Base-by-base conservation (phyloP, 2,888 invertebrate species). In the Cyclophora albipunctata region DNA sequence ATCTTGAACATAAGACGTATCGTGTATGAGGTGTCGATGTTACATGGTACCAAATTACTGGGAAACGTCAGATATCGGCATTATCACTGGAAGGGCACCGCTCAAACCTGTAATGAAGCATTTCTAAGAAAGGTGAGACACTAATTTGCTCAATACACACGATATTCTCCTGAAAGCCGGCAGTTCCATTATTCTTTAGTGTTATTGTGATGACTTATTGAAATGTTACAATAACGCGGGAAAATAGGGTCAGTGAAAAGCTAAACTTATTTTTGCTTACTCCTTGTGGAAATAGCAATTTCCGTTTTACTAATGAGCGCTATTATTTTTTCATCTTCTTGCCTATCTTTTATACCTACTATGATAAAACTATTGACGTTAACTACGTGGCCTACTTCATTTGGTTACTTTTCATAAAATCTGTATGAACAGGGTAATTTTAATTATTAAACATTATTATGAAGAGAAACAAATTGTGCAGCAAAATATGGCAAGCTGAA, bases 41-140 rank as follows among this genome's bases (percentile, higher is more conserved):
- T 93, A 55, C 90, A 91, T 49, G 93, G 93, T 34, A 91, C 92
- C 4, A 88, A 91, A 56, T 89, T 92, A 62, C 82, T 93, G 62
- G 93, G 93, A 45, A 93, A 92, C 71, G 90, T 93, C 46, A 87
- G 93, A 59, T 93, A 91, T 77, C 90, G 93, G 45, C 96, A 96
- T 78, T 92, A 94, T 67, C 96, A 96, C 81, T 95, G 95, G 93
- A 94, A 95, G 69, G 93, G 94, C 57, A 93, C 95, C 43, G 94
- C 95, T 51, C 95, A 95, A 78, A 93, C 94, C 67, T 97, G 96
- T 89, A 96, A 96, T 77, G 95, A 96, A 81, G 90, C 93, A 68
- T 96, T 97, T 87, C 91, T 96, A 55, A 91, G 93, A 84, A 96
- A 96, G 95, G 96, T 96, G 88, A 88, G 86, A 61, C 37, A 37